Base-by-base conservation (phyloP, 1,140 invertebrate genomes). In the Papilio polytes region DNA sequence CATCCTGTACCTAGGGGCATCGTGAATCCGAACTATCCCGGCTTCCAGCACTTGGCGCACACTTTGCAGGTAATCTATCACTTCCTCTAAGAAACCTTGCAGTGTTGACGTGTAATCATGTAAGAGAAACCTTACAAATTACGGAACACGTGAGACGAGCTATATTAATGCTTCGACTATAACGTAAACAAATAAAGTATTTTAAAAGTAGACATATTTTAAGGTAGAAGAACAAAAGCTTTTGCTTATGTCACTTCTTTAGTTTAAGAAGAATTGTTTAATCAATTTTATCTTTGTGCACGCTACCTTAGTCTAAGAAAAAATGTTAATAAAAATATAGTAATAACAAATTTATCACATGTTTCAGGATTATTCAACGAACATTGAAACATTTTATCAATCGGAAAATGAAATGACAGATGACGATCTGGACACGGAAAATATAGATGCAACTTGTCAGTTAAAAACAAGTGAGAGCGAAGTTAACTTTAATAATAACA, bases 11-110 rank as follows among this genome's bases (percentile, higher is more conserved):
- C 95, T n/a, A 95, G 97, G 82, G 97, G 97, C 66, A 97, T 97
- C 80, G 96, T 97, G 83, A 97, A 97, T 92, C 97, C 97, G 10
- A 98, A 98, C 91, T 97, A 97, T 92, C 97, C 97, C 10, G 97
- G 97, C 46, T 96, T 97, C 87, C 96, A 97, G 88, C 96, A 96
- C 88, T 92, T 96, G 83, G 96, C 96, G 9, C 95, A 96, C 81
- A 96, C 96, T 70, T 90, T 96, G 82, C 95, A 89, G 92, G 95
- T 95, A 88, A 89, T 86, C 82, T 84, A 86, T 81, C 78, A 80
- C 81, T 85, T 82, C 81, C 66, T 66, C 36, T 84, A 80, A 79
- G 89, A 89, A 89, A 86, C 87, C 89, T 79, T 78, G 10, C 56
- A 78, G 77, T 77, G 74, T 78, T 63, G 12, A 63, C 77, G 26